Percentiles rank a stretch among this genome's conserved stretches.
These are phyloP conservation scores for Molossus molossus DNA, from an alignment of 2,797 vertebrate genomes.

Conservation along the genomic window DNA sequence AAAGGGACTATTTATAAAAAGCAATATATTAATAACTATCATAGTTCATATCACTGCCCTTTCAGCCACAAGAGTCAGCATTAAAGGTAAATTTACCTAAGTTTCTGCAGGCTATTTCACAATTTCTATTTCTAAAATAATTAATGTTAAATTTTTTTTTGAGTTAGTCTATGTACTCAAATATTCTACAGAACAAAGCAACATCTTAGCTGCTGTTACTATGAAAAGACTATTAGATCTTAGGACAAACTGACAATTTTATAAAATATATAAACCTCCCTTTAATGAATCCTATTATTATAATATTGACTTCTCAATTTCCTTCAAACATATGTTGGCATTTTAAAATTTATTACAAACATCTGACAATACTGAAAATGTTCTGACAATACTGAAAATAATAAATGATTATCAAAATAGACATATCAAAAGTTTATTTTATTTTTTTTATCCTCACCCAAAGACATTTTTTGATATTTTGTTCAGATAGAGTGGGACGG, in stretches of 20 bases:
- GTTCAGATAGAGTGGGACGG: too few species aligned
- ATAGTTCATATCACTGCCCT: neutral
- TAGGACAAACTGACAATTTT: conserved; percentile 30
- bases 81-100: conserved; percentile 18
- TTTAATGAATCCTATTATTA: conserved; percentile 21
- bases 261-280: conserved; percentile 33
- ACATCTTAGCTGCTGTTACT: neutral
- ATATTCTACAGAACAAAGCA: conserved; percentile 14
- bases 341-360: conserved; percentile 40
- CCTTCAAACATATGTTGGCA: neutral
- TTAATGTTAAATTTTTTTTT: conserved; percentile 47
- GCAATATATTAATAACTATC: conserved; percentile 35
- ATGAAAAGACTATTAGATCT: neutral
- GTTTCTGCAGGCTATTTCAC: conserved; percentile 14
- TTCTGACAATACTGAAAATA: neutral
- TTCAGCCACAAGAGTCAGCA: conserved; percentile 52
- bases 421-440: neutral
- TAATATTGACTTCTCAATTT: neutral
- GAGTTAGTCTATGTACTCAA: conserved; percentile 14
- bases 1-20: conserved; percentile 41
- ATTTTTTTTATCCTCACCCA: too few species aligned
- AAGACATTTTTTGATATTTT: too few species aligned
- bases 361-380: conserved; percentile 31
- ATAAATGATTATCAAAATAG: conserved; percentile 1
- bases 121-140: conserved; percentile 50